Base-by-base conservation (phyloP, 2,888 invertebrate genomes). In the Blastobasis adustella region DNA sequence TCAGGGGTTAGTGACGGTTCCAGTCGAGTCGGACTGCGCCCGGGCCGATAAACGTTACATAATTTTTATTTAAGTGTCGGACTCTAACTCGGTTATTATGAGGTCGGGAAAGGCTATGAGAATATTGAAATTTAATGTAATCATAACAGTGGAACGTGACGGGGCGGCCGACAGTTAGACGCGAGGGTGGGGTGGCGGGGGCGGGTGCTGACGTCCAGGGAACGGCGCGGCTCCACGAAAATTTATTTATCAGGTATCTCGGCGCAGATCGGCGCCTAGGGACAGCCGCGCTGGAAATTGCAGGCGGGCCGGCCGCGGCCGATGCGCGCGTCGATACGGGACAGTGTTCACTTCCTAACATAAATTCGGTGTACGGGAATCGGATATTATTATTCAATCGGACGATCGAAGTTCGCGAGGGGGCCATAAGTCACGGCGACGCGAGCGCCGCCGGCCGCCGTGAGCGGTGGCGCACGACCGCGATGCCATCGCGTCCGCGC, bases 311-410 rank as follows among this genome's bases (percentile, higher is more conserved):
- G 72, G 70, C 70, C 70, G 71, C 71, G 70, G 67, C 62, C 73
- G 83, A 84, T 85, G 76, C 68, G 67, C 69, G 58, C 63, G 64
- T 71, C 74, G 86, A 85, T 86, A 85, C 76, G 78, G 79, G 83
- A 82, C 82, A 83, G 70, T 79, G 79, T 76, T 79, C 79, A 84
- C 83, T 86, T 84, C 85, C 82, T 84, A 82, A 84, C 84, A 87
- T 87, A 86, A 87, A 87, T 87, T 86, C 79, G 87, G 87, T 85
- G 79, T 71, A 79, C 79, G 77, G 79, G 82, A 85, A 85, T 85
- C 83, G 86, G 82, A 84, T 86, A 85, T 86, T 86, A 86, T 86
- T 85, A 87, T 87, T 87, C 86, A 87, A 87, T 87, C 87, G 83
- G 76, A 76, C 81, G 81, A 87, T 87, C 87, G 79, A 78, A 80